phyloP scores from a whole-genome alignment of 2,113 vertebrate species.

The Siniperca chuatsi region DNA sequence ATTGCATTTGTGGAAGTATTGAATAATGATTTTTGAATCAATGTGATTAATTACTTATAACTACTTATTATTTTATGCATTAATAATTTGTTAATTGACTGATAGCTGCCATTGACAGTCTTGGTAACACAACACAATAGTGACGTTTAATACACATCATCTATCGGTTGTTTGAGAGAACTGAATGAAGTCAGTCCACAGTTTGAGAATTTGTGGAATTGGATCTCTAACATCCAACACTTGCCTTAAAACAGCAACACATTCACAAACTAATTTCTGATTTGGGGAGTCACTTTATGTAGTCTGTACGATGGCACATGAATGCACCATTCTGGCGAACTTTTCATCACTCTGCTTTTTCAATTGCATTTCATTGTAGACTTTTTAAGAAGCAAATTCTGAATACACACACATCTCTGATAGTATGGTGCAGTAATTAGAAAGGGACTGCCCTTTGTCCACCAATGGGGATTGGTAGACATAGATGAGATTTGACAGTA shows the following conservation, averaged over 20 bases:
- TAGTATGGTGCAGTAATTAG: conserved; percentile 22
- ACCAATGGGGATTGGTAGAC: conserved; percentile 26
- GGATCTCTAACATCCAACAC: not conserved
- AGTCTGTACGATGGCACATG: not conserved
- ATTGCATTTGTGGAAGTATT: not conserved
- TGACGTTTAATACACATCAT: not conserved
- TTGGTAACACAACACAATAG: not conserved
- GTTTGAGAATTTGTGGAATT: not conserved
- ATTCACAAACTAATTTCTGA: not conserved
- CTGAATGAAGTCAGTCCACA: not conserved
- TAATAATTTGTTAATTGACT: not conserved
- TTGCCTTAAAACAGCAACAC: not conserved
- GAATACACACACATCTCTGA: conserved; percentile 12
- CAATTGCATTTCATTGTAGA: not conserved
- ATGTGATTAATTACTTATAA: not conserved
- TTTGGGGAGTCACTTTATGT: not conserved
- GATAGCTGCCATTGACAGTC: not conserved
- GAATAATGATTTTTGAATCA: not conserved
- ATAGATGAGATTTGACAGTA: conserved; percentile 33
- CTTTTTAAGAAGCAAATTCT: not conserved
- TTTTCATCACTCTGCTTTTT: not conserved
- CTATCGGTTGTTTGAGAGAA: not conserved
- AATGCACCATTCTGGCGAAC: not conserved
- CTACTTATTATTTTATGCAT: not conserved
- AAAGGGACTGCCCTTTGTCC: conserved; percentile 33